Percentiles rank a stretch among this genome's conserved stretches.
phyloP scores from a whole-genome alignment of 2,797 vertebrate species.

The Toxotes lorentzi region DNA sequence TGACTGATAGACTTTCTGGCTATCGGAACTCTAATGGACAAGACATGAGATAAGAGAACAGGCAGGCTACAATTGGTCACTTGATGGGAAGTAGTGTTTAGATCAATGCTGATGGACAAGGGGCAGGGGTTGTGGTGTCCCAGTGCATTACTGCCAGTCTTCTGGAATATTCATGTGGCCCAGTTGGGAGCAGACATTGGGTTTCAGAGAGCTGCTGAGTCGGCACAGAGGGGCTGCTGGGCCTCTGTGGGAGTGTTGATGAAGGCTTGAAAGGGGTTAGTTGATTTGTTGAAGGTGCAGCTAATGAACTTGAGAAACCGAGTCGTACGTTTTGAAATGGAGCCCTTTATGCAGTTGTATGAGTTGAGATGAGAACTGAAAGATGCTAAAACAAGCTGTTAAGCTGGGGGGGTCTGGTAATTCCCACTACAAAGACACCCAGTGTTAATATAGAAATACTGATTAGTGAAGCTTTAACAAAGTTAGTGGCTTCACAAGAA shows the following conservation, averaged over 20 bases:
- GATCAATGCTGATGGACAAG: slow-evolving; percentile 67
- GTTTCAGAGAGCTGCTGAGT: slow-evolving; percentile 55
- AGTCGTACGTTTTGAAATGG: neutral
- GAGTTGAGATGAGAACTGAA: neutral
- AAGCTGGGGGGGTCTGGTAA: neutral
- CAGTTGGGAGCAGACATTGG: slow-evolving; percentile 35
- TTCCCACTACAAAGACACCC: neutral
- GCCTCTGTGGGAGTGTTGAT: neutral
- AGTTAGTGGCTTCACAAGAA: neutral
- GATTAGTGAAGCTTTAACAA: slow-evolving; percentile 4
- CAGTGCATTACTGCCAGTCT: slow-evolving; percentile 56
- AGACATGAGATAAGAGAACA: slow-evolving; percentile 34
- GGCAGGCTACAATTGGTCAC: slow-evolving; percentile 32
- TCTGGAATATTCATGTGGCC: slow-evolving; percentile 38
- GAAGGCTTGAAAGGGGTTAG: neutral
- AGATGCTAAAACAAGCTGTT: neutral
- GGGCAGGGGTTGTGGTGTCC: slow-evolving; percentile 45
- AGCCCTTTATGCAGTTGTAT: neutral
- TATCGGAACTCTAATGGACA: slow-evolving; percentile 37
- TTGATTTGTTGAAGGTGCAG: slow-evolving; percentile 7
- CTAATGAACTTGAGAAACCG: neutral
- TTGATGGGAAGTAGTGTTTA: slow-evolving; percentile 51
- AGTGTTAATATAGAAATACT: neutral
- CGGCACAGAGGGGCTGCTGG: slow-evolving; percentile 32
- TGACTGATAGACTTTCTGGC: slow-evolving; percentile 45